phyloP scores from a whole-genome alignment of 2,113 vertebrate genomes.

The Nesoenas mayeri region DNA sequence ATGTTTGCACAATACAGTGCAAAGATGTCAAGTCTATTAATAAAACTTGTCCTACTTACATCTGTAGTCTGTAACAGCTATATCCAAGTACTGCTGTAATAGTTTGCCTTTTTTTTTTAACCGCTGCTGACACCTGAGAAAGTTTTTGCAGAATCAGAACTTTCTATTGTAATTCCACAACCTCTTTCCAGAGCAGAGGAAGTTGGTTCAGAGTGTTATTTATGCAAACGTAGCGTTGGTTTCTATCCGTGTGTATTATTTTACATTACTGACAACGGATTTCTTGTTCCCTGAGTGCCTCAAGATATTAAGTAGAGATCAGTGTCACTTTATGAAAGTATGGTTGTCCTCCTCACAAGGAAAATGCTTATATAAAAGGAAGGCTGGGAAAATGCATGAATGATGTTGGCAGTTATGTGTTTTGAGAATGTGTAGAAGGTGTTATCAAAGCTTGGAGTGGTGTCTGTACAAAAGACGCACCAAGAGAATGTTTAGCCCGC shows the following conservation, averaged over 20 bases:
- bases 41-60: not conserved
- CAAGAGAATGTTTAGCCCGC: not conserved
- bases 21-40: not conserved
- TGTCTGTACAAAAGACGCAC: not conserved
- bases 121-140: not conserved
- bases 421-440: slow-evolving; percentile 8
- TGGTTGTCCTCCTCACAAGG: not conserved
- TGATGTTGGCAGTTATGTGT: not conserved
- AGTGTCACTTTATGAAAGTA: not conserved
- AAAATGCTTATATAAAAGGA: not conserved
- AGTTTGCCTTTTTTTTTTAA: not conserved
- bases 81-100: not conserved
- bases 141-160: not conserved
- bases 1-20: not conserved
- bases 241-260: not conserved
- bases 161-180: not conserved
- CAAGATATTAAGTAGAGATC: not conserved
- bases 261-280: not conserved
- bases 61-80: not conserved
- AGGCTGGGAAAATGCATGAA: not conserved
- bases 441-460: not conserved
- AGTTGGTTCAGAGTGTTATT: not conserved
- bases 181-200: not conserved
- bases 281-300: not conserved
- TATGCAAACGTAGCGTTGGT: not conserved